Evolutionary conservation across 37 sponge, comb jelly and placozoan genomes (phyloP), one percentile per base, ranked within the genome.

Genomic region (Axinella damicornis): DNA sequence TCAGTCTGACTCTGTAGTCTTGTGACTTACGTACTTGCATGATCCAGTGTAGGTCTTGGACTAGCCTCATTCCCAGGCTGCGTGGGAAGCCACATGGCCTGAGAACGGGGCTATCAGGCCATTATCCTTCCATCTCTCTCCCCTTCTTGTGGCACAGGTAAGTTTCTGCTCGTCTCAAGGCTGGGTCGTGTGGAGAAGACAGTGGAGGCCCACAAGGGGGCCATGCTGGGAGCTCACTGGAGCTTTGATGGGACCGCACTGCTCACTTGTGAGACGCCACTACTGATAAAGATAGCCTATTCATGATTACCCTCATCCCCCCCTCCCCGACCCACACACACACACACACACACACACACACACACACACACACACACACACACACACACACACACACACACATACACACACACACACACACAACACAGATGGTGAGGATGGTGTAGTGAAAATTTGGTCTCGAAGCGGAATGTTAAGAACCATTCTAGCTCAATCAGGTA

Each of bases 351-450:
- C n/a, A 14, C 33, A n/a, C n/a, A n/a, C n/a, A n/a, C n/a, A n/a
- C n/a, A n/a, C 37, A 35, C 71, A 17, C n/a, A n/a, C n/a, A n/a
- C 46, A 46, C 46, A 46, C 46, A 46, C 46, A 46, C 46, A 9
- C 46, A 46, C 46, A 46, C 46, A 46, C 9, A 46, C 46, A 46
- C 46, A 46, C 52, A 57, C 62, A 18, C 63, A 35, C 30, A 18
- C 20, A 66, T 14, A 30, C 46, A 46, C 46, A 46, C 9, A 9
- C 46, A 46, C 46, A 46, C 46, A 46, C 46, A 46, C 46, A 9
- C 46, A n/a, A 46, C 46, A 24, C 70, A 96, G 98, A 87, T 94
- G 98, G 98, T 16, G 98, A 98, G 55, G 98, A 98, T 87, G 98
- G 97, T 13, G 88, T 91, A 24, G 90, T 92, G 12, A 98, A 98